Evolutionary conservation across 64 coral and sea anemone genomes (phyloP), one percentile per base, ranked within the genome.

Genomic region (Exaiptasia diaphana): DNA sequence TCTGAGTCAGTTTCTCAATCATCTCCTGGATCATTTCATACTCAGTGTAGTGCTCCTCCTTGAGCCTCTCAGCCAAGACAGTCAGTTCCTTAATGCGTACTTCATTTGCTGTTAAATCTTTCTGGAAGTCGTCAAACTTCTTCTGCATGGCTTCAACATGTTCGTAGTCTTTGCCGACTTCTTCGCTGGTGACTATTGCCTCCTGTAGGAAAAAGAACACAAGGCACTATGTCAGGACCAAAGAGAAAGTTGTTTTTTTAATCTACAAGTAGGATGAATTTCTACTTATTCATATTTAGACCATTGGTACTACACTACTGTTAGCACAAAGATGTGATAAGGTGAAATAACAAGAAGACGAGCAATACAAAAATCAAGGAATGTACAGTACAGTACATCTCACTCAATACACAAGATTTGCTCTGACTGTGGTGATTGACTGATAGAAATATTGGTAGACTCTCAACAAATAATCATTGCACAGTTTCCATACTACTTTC

Each of bases 81-180:
- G 90, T 92, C 12, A 99, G 71, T 34, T 99, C 95, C 29, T 73
- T 83, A 67, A 99, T 99, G 50, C 95, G 89, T 10, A 89, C 90
- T 37, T 99, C 95, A 39, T 93, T 99, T 3, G 95, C 81, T 41
- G 79, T 65, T 90, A 99, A 92, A 43, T 99, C 95, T 78, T 99
- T 99, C 69, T 99, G 90, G 76, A 92, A 99, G 53, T 99, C 95
- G 80, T 99, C 95, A 70, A 99, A 99, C 70, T 99, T 99, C 85
- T 99, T 99, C 43, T 88, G 79, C 59, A 88, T 90, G 60, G 95
- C 95, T 85, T 99, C 95, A 74, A 99, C 95, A 80, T 99, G 95
- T 48, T 99, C 95, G 59, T 75, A 99, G 63, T 99, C 95, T 39
- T 99, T 91, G 30, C 95, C 95, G 77, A 93, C 74, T 67, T 99